Conservation (phyloP, 2,797 vertebrate species). For the Hybognathus amarus region DNA sequence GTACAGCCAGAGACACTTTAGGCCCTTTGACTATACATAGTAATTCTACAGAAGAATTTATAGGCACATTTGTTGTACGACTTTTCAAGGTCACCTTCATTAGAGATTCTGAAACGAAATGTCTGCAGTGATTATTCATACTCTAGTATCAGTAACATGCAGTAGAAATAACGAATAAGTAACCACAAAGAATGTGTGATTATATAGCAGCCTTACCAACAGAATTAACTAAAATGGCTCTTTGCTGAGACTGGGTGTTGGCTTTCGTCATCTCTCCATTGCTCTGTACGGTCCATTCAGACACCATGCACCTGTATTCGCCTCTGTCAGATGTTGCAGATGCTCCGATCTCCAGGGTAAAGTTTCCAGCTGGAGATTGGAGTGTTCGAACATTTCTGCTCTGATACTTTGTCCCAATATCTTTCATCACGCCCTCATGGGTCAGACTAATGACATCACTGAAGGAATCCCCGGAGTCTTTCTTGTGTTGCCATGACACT, state of each 20-base stretch:
- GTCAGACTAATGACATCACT: slow-evolving; percentile 73
- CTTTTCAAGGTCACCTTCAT: slow-evolving; percentile 63
- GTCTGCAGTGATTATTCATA: background rate
- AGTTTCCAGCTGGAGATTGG: slow-evolving; percentile 57
- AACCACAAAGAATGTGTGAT: background rate
- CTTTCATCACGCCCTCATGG: slow-evolving; percentile 66
- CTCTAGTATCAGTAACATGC: background rate
- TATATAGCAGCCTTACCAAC: slow-evolving; percentile 62
- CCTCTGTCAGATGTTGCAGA: slow-evolving; percentile 73
- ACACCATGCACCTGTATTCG: slow-evolving; percentile 79
- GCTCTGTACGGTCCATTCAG: slow-evolving; percentile 75
- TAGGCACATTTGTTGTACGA: slow-evolving; percentile 25
- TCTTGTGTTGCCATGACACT: slow-evolving; percentile 79
- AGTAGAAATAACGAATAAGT: background rate
- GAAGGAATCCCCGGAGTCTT: background rate
- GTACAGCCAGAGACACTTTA: slow-evolving; percentile 64
- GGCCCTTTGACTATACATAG: slow-evolving; percentile 68
- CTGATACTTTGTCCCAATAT: slow-evolving; percentile 37
- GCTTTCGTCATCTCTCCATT: slow-evolving; percentile 54
- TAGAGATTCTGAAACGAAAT: slow-evolving; percentile 62
- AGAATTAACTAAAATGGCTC: slow-evolving; percentile 63
- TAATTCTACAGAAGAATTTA: slow-evolving; percentile 66
- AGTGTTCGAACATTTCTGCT: slow-evolving; percentile 59
- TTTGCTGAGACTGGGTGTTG: slow-evolving; percentile 60
- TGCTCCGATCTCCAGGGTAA: slow-evolving; percentile 72